Percentiles rank a stretch among this genome's conserved stretches.
Evolutionary conservation across 2,888 invertebrate species (phyloP).

Genomic region (Acrobasis repandana): DNA sequence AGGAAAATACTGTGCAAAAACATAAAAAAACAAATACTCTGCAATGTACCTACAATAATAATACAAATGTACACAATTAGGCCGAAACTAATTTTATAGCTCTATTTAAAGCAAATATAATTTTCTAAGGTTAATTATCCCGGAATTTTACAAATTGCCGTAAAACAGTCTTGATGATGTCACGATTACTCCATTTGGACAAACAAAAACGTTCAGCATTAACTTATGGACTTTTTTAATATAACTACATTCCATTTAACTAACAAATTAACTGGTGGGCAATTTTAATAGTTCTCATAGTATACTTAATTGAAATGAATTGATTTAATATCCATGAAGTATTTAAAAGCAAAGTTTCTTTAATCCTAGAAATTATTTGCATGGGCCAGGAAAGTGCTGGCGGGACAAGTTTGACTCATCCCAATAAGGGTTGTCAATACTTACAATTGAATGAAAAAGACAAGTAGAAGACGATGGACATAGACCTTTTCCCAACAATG

Average conservation of each 20-base stretch:
- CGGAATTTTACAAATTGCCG: slow-evolving; percentile 20
- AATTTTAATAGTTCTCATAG: neutral
- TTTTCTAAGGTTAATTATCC: slow-evolving; percentile 17
- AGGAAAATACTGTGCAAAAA: too few relatives aligned
- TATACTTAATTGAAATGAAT: neutral
- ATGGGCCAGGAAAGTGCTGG: too few relatives aligned
- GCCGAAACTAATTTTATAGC: slow-evolving; percentile 18
- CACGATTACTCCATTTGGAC: slow-evolving; percentile 21
- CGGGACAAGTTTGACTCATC: too few relatives aligned
- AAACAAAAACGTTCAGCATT: slow-evolving; percentile 17
- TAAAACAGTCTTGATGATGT: slow-evolving; percentile 13
- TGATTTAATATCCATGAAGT: neutral
- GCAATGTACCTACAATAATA: neutral
- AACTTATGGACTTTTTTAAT: slow-evolving; percentile 3
- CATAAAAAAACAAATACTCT: too few relatives aligned
- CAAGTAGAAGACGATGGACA: too few relatives aligned
- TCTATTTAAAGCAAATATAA: neutral
- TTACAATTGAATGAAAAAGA: too few relatives aligned
- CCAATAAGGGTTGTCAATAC: too few relatives aligned
- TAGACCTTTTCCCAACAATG: too few relatives aligned
- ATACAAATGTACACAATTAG: slow-evolving; percentile 3
- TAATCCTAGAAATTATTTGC: too few relatives aligned
- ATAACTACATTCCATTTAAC: neutral
- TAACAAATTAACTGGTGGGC: neutral
- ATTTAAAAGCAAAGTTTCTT: neutral